A percentile compares a stretch with the other conserved stretches of the same genome.
Conservation (phyloP, 2,888 invertebrate genomes). For the Cantharis rustica region DNA sequence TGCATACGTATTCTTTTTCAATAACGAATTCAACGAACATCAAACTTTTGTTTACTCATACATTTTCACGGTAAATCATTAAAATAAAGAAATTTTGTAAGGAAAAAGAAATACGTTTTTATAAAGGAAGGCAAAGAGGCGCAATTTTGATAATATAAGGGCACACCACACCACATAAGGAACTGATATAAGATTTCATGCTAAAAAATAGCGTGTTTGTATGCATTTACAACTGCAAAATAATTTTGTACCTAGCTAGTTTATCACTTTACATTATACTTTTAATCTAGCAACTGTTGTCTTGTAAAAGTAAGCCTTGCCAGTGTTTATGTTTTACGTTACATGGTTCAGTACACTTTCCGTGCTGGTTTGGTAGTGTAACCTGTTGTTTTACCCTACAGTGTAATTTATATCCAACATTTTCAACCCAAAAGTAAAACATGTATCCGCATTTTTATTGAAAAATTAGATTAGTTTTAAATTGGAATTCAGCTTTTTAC, state of each 20-base stretch:
- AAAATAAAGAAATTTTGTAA: background rate
- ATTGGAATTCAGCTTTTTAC: constrained; percentile 6
- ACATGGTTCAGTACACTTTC: constrained; percentile 23
- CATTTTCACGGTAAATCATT: background rate
- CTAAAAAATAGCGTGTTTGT: constrained; percentile 12
- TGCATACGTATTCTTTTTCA: background rate
- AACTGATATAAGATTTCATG: constrained; percentile 3
- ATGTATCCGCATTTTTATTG: constrained; percentile 19
- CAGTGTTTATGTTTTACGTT: constrained; percentile 20
- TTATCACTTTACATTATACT: constrained; percentile 26
- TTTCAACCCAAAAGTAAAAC: constrained; percentile 24
- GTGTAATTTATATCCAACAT: constrained; percentile 19
- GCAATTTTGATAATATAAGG: background rate
- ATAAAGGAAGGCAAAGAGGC: background rate
- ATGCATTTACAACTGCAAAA: constrained; percentile 19
- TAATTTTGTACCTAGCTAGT: constrained; percentile 11
- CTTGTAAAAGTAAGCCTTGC: constrained; percentile 23
- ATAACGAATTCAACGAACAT: background rate
- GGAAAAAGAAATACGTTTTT: background rate
- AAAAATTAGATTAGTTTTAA: constrained; percentile 18
- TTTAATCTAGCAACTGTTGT: constrained; percentile 25
- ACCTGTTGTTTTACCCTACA: constrained; percentile 28
- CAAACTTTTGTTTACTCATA: background rate
- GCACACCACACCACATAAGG: background rate
- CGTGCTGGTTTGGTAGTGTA: constrained; percentile 20